Evolutionary conservation across 2,888 invertebrate species (phyloP).

Genomic region (Morpho deidamia): DNA sequence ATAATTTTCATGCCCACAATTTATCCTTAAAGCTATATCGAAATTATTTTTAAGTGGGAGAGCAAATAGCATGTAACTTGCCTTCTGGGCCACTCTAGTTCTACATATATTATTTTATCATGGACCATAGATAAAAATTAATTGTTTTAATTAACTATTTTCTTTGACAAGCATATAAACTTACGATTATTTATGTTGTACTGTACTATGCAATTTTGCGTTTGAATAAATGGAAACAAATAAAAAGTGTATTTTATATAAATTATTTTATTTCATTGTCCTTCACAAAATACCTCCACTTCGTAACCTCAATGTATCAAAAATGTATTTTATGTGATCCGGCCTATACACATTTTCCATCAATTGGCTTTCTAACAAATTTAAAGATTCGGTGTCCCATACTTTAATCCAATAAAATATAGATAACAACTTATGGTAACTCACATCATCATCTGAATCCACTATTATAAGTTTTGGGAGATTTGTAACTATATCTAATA

Average conservation of each 20-base stretch:
- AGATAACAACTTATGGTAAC: slow-evolving; percentile 73
- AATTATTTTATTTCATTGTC: slow-evolving; percentile 7
- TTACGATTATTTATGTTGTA: slow-evolving; percentile 4
- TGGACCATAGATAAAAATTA: no score
- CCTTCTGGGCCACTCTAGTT: no score
- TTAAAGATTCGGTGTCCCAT: slow-evolving; percentile 61
- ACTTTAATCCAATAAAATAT: slow-evolving; percentile 72
- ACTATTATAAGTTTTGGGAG: slow-evolving; percentile 53
- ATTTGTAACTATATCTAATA: slow-evolving; percentile 64
- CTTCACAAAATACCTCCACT: slow-evolving; percentile 38
- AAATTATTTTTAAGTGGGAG: no score
- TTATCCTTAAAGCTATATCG: no score
- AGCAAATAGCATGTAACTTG: no score
- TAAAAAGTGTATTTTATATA: slow-evolving; percentile 9
- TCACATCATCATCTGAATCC: slow-evolving; percentile 54
- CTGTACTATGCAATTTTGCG: slow-evolving; percentile 15
- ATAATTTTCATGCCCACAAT: background rate
- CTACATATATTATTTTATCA: no score
- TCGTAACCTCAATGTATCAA: slow-evolving; percentile 56
- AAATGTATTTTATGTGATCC: slow-evolving; percentile 57
- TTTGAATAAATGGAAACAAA: slow-evolving; percentile 27
- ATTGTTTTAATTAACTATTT: background rate
- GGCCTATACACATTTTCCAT: slow-evolving; percentile 45
- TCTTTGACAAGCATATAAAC: slow-evolving; percentile 8
- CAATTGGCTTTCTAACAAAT: slow-evolving; percentile 59